These are phyloP conservation scores for Matsumyia berberina DNA, from an alignment of 2,888 invertebrate genomes.

Conservation along the genomic window DNA sequence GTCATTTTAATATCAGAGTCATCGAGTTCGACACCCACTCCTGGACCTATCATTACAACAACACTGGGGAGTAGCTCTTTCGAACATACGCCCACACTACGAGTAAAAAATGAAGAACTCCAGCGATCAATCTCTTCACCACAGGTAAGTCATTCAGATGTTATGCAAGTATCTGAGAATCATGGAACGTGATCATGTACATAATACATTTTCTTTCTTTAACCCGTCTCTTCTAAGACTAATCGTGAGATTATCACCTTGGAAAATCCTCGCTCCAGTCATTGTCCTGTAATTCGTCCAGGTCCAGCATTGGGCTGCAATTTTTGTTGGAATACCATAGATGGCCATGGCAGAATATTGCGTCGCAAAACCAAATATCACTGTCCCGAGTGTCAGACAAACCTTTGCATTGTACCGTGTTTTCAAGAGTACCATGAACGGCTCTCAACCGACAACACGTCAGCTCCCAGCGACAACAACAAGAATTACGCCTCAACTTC, in stretches of 20 bases:
- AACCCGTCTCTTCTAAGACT: conserved; percentile 81
- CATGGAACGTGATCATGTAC: no score
- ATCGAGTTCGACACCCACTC: conserved; percentile 39
- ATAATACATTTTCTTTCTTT: background rate
- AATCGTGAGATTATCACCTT: conserved; percentile 83
- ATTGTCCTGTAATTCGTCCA: conserved; percentile 92
- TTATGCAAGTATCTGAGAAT: background rate
- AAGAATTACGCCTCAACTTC: conserved; percentile 71
- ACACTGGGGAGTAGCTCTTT: conserved; percentile 81
- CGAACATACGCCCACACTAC: conserved; percentile 83
- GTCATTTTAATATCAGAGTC: conserved; percentile 78
- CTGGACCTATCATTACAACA: conserved; percentile 51
- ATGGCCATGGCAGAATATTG: conserved; percentile 91
- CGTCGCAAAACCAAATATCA: conserved; percentile 95
- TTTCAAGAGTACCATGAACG: conserved; percentile 93
- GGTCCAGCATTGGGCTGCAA: conserved; percentile 95
- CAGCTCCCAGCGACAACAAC: conserved; percentile 71
- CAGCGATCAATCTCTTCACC: conserved; percentile 87
- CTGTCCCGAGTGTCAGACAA: conserved; percentile 95
- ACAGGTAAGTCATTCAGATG: conserved; percentile 84
- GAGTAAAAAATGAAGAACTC: conserved; percentile 87
- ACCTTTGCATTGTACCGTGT: conserved; percentile 95
- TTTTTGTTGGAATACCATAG: conserved; percentile 96
- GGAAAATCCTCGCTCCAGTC: conserved; percentile 88
- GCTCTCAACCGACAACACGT: conserved; percentile 83